A percentile compares a stretch with the other conserved stretches of the same genome.
phyloP scores from a whole-genome alignment of 2,888 invertebrate genomes.

The Flabesymbios commensalis region DNA sequence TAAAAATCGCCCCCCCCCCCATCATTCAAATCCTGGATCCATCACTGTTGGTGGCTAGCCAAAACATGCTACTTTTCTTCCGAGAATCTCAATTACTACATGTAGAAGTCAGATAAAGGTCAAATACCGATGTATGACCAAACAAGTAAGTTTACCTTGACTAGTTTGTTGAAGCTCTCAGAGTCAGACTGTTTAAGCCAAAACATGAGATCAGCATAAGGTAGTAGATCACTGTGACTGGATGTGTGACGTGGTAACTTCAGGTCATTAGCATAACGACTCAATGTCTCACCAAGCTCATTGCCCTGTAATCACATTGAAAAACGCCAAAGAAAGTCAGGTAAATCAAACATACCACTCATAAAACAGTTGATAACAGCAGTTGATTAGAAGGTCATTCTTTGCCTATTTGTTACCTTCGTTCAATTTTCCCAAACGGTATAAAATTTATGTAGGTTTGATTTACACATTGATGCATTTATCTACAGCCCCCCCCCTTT shows the following conservation, averaged over 20 bases:
- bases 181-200: slow-evolving; percentile 87
- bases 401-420: too few species aligned
- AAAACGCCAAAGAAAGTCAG: neutral
- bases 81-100: too few species aligned
- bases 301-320: slow-evolving; percentile 65
- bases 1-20: too few species aligned
- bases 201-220: slow-evolving; percentile 88
- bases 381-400: too few species aligned
- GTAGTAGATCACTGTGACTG: slow-evolving; percentile 83
- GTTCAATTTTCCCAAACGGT: too few species aligned
- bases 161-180: slow-evolving; percentile 75
- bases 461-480: too few species aligned
- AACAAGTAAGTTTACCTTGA: slow-evolving; percentile 63
- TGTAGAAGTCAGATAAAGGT: neutral
- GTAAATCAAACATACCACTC: neutral
- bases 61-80: too few species aligned
- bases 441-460: too few species aligned
- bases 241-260: slow-evolving; percentile 76
- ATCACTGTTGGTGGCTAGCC: too few species aligned
- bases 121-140: neutral
- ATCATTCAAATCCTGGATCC: too few species aligned
- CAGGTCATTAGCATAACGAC: slow-evolving; percentile 62
- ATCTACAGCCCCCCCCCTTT: too few species aligned
- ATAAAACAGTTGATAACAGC: too few species aligned
- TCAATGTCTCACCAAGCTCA: slow-evolving; percentile 72